Evolutionary conservation across 2,797 vertebrate genomes (phyloP).

Genomic region (Todus mexicanus): DNA sequence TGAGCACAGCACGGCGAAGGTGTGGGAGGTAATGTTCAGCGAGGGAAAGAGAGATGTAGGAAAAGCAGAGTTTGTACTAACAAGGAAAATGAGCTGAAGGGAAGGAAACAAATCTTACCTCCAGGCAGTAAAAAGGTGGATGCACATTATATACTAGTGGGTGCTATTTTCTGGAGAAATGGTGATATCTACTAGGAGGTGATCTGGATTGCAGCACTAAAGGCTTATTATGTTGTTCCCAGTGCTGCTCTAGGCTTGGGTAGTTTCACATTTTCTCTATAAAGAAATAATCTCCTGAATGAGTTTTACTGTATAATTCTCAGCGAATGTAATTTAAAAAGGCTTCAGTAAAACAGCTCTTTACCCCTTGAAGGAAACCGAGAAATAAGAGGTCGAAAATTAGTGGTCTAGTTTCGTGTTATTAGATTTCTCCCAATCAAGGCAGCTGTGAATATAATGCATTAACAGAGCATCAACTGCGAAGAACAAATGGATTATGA

Average conservation of each 20-base stretch:
- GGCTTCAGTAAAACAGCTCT: neutral
- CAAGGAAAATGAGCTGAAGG: neutral
- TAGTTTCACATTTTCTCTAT: neutral
- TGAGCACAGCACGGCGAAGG: neutral
- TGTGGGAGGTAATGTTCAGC: neutral
- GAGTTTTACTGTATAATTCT: constrained; percentile 14
- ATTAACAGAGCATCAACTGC: neutral
- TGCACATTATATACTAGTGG: neutral
- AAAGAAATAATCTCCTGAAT: neutral
- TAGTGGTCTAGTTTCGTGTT: constrained; percentile 25
- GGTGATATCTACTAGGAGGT: neutral
- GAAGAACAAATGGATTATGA: neutral
- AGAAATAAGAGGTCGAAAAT: constrained; percentile 15
- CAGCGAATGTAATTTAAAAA: constrained; percentile 3
- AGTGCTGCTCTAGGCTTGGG: neutral
- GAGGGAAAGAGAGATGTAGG: neutral
- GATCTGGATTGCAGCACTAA: neutral
- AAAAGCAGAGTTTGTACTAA: neutral
- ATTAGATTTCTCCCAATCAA: neutral
- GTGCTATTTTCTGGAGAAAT: constrained; percentile 21
- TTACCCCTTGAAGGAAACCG: constrained; percentile 5
- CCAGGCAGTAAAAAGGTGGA: neutral
- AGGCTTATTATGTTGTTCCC: neutral
- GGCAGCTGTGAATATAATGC: neutral
- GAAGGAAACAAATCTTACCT: constrained; percentile 9